These are phyloP conservation scores for Rhinella marina DNA, from an alignment of 2,797 vertebrate genomes.

Conservation along the genomic window DNA sequence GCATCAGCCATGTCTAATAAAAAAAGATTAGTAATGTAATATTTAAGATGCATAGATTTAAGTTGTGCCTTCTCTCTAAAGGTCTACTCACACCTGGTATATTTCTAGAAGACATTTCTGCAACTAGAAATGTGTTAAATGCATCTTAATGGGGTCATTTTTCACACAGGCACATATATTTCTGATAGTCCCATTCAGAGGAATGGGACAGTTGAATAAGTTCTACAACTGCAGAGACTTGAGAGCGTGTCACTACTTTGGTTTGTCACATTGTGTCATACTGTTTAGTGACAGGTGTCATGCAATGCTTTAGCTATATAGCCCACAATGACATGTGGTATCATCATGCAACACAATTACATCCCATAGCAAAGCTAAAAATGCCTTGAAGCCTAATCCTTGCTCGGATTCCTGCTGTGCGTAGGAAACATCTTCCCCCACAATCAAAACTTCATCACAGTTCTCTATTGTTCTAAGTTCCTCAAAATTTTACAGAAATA, in stretches of 20 bases:
- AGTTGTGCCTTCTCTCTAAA: too few species aligned
- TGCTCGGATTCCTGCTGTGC: background rate
- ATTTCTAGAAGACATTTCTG: background rate
- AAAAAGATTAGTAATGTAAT: too few species aligned
- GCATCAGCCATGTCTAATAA: too few species aligned
- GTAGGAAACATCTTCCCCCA: constrained; percentile 26
- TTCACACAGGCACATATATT: too few species aligned
- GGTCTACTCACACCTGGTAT: too few species aligned
- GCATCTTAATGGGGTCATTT: too few species aligned
- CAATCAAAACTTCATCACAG: constrained; percentile 31
- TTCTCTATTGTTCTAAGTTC: constrained; percentile 24
- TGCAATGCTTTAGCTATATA: background rate
- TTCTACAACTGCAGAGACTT: background rate
- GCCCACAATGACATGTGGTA: background rate
- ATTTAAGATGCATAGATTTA: too few species aligned
- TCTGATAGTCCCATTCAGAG: too few species aligned
- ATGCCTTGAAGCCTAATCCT: background rate
- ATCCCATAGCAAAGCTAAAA: background rate
- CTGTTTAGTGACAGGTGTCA: background rate
- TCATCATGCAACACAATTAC: constrained; percentile 6
- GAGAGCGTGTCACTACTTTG: background rate
- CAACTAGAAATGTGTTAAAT: too few species aligned
- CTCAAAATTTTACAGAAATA: constrained; percentile 6
- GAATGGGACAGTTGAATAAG: too few species aligned
- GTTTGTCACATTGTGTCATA: background rate